Evolutionary conservation across 2,113 vertebrate species (phyloP), one percentile per base, ranked within the genome.

Genomic region (Rostratula benghalensis): DNA sequence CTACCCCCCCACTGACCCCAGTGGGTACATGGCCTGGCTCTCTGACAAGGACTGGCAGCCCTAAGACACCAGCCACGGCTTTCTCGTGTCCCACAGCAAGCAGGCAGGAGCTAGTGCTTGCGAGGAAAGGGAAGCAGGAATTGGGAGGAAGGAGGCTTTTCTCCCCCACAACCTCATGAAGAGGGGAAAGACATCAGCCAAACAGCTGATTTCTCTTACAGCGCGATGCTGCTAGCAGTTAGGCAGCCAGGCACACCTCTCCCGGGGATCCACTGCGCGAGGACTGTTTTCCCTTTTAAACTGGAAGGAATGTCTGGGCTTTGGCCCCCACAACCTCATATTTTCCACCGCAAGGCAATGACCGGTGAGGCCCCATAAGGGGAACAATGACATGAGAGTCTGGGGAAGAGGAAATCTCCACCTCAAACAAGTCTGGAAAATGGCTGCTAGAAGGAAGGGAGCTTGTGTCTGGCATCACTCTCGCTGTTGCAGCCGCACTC

Each of bases 311-410:
- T 83, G 94, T 60, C 94, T 95, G 64, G n/a, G 59, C 87, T 92
- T 74, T 80, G 77, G 89, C 92, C 69, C 83, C 63, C 65, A 73
- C 80, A 90, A 41, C 54, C 70, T 96, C 92, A 69, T 82, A 95
- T 76, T 96, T 96, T 96, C 95, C 94, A 95, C 74, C 87, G 94
- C 69, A 91, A 94, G 91, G 93, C 95, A 95, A 91, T 45, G 94
- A 96, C 91, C n/a, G 0, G 92, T 92, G 95, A 93, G 96, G 95
- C 95, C 95, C 89, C 89, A 57, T 60, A 89, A 90, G 81, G 95
- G 96, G 92, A 96, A 96, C 94, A 96, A 97, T 90, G 94, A 95
- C 95, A 89, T 5, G 53, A 75, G 90, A 97, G 86, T 69, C 94
- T 84, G 57, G 75, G 83, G 59, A 92, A 93, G 86, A 95, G 91